Conservation (phyloP, 2,113 vertebrate species). For the Pheucticus melanocephalus region DNA sequence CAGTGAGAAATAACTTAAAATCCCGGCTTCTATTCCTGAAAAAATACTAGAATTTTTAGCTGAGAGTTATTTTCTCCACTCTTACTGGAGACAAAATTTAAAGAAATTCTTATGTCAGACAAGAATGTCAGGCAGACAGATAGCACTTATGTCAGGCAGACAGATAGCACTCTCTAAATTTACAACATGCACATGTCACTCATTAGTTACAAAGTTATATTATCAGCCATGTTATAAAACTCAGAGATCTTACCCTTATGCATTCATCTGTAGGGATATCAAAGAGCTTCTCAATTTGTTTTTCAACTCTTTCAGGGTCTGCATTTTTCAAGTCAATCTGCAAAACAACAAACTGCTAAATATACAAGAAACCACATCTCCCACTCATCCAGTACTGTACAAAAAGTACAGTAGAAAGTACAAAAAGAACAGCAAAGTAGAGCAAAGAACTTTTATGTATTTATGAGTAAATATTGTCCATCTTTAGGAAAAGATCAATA, state of each 20-base stretch:
- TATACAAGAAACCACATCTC: background rate
- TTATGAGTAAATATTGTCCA: background rate
- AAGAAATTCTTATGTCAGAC: background rate
- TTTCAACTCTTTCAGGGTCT: slow-evolving; percentile 88
- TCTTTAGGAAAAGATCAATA: background rate
- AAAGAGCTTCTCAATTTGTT: slow-evolving; percentile 93
- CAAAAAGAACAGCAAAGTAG: background rate
- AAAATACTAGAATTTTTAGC: background rate
- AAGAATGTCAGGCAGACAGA: background rate
- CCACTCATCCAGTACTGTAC: background rate
- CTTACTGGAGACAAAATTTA: background rate
- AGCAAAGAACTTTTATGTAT: background rate
- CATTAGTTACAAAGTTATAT: background rate
- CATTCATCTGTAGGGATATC: slow-evolving; percentile 91
- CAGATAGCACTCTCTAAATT: background rate
- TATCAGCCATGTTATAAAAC: background rate
- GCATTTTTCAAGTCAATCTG: slow-evolving; percentile 98
- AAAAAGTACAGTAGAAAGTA: too few relatives aligned
- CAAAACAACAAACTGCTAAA: slow-evolving; percentile 13
- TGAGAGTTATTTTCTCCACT: background rate
- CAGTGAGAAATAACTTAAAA: background rate
- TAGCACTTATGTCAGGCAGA: background rate
- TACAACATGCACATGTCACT: background rate
- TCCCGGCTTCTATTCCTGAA: background rate
- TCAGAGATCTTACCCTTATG: slow-evolving; percentile 78